Base-by-base conservation (phyloP, 2,797 vertebrate species). In the Microcaecilia unicolor region DNA sequence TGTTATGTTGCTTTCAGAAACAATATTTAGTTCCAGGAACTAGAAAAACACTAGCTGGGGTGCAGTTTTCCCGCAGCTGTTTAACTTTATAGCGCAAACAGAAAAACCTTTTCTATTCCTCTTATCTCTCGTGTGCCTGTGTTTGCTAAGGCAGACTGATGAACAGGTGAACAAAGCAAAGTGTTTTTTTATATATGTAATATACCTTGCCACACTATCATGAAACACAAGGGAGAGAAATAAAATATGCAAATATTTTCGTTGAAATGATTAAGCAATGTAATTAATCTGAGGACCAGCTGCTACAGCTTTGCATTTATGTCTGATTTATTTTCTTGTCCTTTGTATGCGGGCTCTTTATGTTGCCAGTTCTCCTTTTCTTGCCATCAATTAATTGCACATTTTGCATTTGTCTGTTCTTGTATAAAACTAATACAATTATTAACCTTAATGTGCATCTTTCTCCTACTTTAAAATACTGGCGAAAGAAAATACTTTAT, bases 11-110 rank as follows among this genome's bases (percentile, higher is more conserved):
- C 19, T 28, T 17, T 44, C 13, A 9, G 33, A n/a, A n/a, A n/a
- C n/a, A n/a, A n/a, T n/a, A n/a, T n/a, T n/a, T n/a, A n/a, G n/a
- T n/a, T n/a, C n/a, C n/a, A n/a, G n/a, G n/a, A n/a, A n/a, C n/a
- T n/a, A n/a, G 43, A 37, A 41, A 49, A 58, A 29, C 28, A 31
- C 37, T 18, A 12, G 24, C 34, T 24, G 44, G 27, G 22, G 44
- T 28, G 55, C 34, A 60, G 43, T 33, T 55, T 4, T 41, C 22
- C n/a, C 28, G 1, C 64, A 72, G 67, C 65, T 69, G 61, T 45
- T n/a, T 48, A 31, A 39, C 48, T 57, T 57, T 61, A 44, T 42
- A 63, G 58, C 63, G 55, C 59, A 72, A 76, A 74, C 60, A 64
- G 19, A 41, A 54, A 52, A 48, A 10, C 50, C 42, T 55, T 64